Conservation (phyloP, 2,113 vertebrate species). For the Pelusios castaneus region DNA sequence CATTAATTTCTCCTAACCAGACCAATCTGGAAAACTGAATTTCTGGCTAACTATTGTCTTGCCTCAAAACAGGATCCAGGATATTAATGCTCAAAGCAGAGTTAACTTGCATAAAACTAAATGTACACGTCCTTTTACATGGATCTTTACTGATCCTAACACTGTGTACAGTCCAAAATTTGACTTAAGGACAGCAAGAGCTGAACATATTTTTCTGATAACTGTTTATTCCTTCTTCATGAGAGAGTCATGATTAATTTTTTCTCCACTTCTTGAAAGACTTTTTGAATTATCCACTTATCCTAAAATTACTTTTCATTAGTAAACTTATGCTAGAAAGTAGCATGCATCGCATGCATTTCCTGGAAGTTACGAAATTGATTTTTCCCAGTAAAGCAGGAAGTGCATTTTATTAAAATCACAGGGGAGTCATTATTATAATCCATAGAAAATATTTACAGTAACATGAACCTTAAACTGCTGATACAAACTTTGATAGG, state of each 20-base stretch:
- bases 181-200: fast-evolving
- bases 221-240: not conserved
- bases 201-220: fast-evolving
- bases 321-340: not conserved
- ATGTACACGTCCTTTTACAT: not conserved
- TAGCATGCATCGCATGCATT: fast-evolving
- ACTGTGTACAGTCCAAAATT: not conserved
- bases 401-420: fast-evolving
- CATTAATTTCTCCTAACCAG: not conserved
- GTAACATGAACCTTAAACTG: not conserved
- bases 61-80: not conserved
- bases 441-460: fast-evolving
- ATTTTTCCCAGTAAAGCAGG: fast-evolving
- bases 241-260: not conserved
- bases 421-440: fast-evolving
- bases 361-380: not conserved
- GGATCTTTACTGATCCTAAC: not conserved
- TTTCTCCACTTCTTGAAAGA: not conserved
- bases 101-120: fast-evolving
- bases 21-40: not conserved
- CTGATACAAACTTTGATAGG: not conserved
- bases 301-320: not conserved
- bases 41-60: not conserved
- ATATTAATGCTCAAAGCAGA: not conserved
- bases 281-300: not conserved